Percentiles rank a stretch among this genome's conserved stretches.
Evolutionary conservation across 2,888 invertebrate species (phyloP).

Genomic region (Panzeria rudis): DNA sequence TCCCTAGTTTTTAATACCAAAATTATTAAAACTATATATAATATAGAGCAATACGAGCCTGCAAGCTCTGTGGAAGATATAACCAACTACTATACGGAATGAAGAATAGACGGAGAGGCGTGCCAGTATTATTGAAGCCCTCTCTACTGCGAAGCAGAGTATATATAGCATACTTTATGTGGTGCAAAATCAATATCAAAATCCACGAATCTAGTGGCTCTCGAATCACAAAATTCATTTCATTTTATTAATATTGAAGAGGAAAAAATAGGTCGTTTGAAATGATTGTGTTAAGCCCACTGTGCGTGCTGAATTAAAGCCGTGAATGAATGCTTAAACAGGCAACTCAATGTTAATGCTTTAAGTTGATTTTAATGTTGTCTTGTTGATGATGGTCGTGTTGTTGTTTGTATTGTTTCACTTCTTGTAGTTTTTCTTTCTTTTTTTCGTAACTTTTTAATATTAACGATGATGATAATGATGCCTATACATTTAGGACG

Average conservation of each 20-base stretch:
- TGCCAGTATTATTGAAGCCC: too few species aligned
- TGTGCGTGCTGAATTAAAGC: slow-evolving; percentile 51
- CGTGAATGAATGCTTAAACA: slow-evolving; percentile 63
- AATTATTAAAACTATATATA: too few species aligned
- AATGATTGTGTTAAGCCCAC: slow-evolving; percentile 26
- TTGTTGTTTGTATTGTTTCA: slow-evolving; percentile 3
- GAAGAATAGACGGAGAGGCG: too few species aligned
- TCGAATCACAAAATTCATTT: neutral
- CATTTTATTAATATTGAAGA: neutral
- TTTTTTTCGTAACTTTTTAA: slow-evolving; percentile 18
- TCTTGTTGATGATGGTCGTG: slow-evolving; percentile 19
- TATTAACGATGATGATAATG: slow-evolving; percentile 34
- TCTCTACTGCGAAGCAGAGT: too few species aligned
- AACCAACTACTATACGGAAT: too few species aligned
- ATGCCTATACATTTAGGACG: slow-evolving; percentile 56
- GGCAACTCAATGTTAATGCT: slow-evolving; percentile 52
- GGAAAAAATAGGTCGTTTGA: neutral
- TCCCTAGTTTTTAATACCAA: too few species aligned
- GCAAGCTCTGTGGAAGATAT: too few species aligned
- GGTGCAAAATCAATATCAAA: too few species aligned
- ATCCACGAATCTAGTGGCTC: too few species aligned
- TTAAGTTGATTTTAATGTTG: slow-evolving; percentile 36
- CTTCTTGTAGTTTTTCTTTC: neutral
- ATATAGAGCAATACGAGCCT: too few species aligned
- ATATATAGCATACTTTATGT: too few species aligned